phyloP scores from a whole-genome alignment of 2,797 vertebrate species.

The Podarcis lilfordi region DNA sequence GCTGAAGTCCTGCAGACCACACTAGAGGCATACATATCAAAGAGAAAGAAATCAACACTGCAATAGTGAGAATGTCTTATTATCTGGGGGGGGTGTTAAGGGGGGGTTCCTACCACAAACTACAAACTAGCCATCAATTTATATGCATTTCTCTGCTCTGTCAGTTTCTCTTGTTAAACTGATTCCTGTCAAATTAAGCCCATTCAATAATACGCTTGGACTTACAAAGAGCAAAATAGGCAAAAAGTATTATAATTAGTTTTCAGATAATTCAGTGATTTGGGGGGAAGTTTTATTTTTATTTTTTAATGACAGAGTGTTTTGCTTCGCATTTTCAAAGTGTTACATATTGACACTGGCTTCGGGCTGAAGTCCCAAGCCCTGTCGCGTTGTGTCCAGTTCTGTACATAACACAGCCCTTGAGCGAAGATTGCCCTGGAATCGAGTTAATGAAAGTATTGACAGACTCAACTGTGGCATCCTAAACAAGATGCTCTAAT shows the following conservation, averaged over 20 bases:
- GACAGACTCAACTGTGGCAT: constrained; percentile 32
- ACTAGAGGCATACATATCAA: neutral
- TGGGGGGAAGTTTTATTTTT: neutral
- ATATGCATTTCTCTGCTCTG: neutral
- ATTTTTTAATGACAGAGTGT: neutral
- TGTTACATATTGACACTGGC: constrained; percentile 35
- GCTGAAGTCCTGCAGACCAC: neutral
- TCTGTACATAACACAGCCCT: constrained; percentile 27
- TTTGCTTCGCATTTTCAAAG: constrained; percentile 13
- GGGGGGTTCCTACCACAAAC: neutral
- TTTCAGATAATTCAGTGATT: constrained; percentile 12
- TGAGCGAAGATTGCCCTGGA: constrained; percentile 51
- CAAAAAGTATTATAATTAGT: constrained; percentile 10
- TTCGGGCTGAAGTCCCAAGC: constrained; percentile 20
- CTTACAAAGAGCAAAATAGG: constrained; percentile 14
- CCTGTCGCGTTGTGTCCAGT: constrained; percentile 4
- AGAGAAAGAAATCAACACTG: neutral
- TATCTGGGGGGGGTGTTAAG: neutral
- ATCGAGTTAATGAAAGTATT: constrained; percentile 58
- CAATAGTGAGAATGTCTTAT: neutral
- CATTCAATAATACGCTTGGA: constrained; percentile 13
- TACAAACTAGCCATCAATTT: neutral
- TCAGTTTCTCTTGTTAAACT: neutral
- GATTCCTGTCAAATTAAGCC: neutral
- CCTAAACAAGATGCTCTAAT: constrained; percentile 38